These are phyloP conservation scores for Dipodomys spectabilis DNA, from an alignment of 2,113 vertebrate genomes.

Conservation along the genomic window DNA sequence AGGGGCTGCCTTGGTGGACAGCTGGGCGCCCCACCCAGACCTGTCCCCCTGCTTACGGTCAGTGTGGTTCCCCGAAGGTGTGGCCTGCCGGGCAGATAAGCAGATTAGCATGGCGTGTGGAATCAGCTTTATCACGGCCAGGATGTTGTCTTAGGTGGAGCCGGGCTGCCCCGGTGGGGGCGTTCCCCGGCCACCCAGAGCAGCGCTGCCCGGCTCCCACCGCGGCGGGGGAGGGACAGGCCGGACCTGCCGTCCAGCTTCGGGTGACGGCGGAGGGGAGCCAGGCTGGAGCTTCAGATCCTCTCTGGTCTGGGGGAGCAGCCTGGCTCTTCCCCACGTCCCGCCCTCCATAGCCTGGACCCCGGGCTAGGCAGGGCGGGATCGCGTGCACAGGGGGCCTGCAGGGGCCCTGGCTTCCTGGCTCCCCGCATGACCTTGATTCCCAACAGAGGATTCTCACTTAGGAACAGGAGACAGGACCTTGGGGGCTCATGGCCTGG, in stretches of 20 bases:
- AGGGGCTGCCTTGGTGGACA: too few relatives aligned
- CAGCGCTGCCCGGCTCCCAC: background rate
- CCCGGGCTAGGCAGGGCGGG: too few relatives aligned
- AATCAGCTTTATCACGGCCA: conserved; percentile 39
- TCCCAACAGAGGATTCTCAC: accelerated
- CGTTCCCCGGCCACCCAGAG: background rate
- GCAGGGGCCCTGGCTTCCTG: background rate
- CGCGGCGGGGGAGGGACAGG: background rate
- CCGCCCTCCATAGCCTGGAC: too few relatives aligned
- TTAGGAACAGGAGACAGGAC: background rate
- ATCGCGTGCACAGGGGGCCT: too few relatives aligned
- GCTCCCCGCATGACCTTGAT: accelerated
- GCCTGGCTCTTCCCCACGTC: too few relatives aligned
- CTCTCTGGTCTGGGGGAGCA: too few relatives aligned
- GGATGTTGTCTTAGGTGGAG: conserved; percentile 76
- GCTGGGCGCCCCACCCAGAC: accelerated
- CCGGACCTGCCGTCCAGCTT: background rate
- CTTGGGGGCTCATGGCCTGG: background rate
- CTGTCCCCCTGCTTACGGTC: accelerated
- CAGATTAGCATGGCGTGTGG: background rate
- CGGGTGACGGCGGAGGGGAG: accelerated
- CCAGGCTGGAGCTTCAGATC: accelerated
- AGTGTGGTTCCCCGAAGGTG: background rate
- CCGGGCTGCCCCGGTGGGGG: background rate
- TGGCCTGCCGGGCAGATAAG: background rate